Percentiles rank a stretch among this genome's conserved stretches.
phyloP scores from a whole-genome alignment of 92 coral and sea anemone species.

The Phenganax marumi region DNA sequence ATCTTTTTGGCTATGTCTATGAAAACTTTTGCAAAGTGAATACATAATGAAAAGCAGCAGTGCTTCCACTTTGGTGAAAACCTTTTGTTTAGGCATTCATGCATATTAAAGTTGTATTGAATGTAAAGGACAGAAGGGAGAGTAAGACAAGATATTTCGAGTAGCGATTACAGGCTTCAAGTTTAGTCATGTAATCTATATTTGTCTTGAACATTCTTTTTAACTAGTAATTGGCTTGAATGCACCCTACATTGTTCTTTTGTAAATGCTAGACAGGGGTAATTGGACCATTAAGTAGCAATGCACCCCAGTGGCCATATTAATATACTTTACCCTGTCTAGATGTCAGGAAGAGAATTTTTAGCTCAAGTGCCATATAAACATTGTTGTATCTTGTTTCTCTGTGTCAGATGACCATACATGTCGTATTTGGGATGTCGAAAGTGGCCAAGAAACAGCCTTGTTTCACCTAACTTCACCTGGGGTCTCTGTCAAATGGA shows the following conservation, averaged over 20 bases:
- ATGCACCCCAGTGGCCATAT: no score
- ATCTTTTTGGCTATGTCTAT: neutral
- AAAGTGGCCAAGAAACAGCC: conserved; percentile 75
- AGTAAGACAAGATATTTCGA: conserved; percentile 23
- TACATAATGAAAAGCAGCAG: neutral
- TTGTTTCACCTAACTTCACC: conserved; percentile 86
- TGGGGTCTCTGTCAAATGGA: conserved; percentile 89
- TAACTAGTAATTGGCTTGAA: no score
- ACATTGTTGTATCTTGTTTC: neutral
- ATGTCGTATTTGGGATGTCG: conserved; percentile 93
- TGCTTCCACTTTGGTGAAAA: neutral
- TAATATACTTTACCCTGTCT: no score
- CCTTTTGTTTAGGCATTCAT: conserved; percentile 50
- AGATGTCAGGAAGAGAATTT: no score
- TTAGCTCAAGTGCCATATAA: no score
- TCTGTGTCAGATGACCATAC: conserved; percentile 76
- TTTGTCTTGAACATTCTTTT: conserved; percentile 20
- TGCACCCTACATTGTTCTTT: no score
- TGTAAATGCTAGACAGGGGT: no score
- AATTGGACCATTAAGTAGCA: no score
- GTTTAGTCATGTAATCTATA: conserved; percentile 7
- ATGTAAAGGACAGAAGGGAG: conserved; percentile 49
- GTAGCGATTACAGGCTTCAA: conserved; percentile 19
- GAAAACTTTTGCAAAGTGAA: neutral
- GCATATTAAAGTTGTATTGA: conserved; percentile 31